These are phyloP conservation scores for Polia nebulosa DNA, from an alignment of 2,888 invertebrate genomes.

Conservation along the genomic window DNA sequence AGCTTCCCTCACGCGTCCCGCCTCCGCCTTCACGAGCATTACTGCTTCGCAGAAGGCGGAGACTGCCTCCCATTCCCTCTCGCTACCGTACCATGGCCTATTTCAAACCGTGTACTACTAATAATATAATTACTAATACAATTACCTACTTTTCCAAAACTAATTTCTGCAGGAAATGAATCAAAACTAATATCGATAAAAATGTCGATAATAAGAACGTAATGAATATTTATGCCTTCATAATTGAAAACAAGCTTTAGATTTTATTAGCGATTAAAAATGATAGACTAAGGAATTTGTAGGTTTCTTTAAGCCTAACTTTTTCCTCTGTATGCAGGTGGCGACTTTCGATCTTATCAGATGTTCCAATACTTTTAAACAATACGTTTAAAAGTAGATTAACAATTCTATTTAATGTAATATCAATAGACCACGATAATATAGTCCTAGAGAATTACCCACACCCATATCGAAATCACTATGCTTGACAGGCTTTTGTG, in stretches of 20 bases:
- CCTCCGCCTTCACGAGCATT: no score
- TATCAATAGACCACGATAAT: neutral
- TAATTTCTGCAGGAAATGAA: conserved; percentile 30
- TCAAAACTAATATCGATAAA: conserved; percentile 36
- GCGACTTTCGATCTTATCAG: neutral
- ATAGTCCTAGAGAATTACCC: neutral
- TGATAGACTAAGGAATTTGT: conserved; percentile 8
- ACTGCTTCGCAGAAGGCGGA: no score
- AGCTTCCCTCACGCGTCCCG: no score
- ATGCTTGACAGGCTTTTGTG: conserved; percentile 2
- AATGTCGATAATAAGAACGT: conserved; percentile 37
- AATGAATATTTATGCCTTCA: conserved; percentile 41
- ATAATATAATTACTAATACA: neutral
- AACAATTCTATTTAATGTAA: neutral
- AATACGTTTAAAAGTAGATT: conserved; percentile 1
- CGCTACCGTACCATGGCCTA: no score
- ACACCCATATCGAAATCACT: neutral
- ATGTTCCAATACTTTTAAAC: neutral
- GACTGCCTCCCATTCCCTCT: no score
- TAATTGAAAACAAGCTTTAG: conserved; percentile 30
- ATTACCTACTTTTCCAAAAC: conserved; percentile 22
- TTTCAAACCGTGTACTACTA: neutral
- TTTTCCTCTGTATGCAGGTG: neutral
- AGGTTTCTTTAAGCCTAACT: neutral
- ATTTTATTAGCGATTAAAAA: neutral